Evolutionary conservation across 2,888 invertebrate species (phyloP).

Genomic region (Gisinianus flammeolus): DNA sequence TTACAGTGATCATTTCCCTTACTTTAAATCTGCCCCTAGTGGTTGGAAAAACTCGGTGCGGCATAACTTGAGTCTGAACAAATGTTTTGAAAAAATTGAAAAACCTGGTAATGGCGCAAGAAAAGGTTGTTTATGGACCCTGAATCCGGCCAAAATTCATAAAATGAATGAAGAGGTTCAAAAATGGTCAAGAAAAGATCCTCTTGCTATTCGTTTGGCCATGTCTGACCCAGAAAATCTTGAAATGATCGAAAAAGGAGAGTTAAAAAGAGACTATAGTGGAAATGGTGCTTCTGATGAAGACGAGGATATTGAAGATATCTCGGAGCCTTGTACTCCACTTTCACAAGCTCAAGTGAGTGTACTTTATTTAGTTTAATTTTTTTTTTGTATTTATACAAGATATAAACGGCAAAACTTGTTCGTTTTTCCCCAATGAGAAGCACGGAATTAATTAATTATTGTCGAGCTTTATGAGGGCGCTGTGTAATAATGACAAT

Average conservation of each 20-base stretch:
- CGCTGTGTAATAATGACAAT: background rate
- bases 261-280: conserved; percentile 75
- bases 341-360: conserved; percentile 51
- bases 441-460: background rate
- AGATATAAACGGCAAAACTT: background rate
- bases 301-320: conserved; percentile 69
- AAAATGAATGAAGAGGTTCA: conserved; percentile 99
- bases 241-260: conserved; percentile 82
- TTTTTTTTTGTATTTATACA: background rate
- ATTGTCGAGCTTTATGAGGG: background rate
- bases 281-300: conserved; percentile 64
- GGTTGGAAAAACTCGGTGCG: conserved; percentile 99
- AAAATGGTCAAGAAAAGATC: conserved; percentile 97
- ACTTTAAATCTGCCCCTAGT: conserved; percentile 96
- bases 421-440: background rate
- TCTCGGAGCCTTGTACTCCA: conserved; percentile 54
- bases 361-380: background rate
- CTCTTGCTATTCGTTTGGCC: conserved; percentile 85
- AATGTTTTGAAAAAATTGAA: conserved; percentile 98
- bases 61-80: conserved; percentile 95
- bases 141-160: conserved; percentile 90
- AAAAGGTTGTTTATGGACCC: conserved; percentile 83
- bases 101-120: conserved; percentile 88
- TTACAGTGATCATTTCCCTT: conserved; percentile 94
- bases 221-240: conserved; percentile 92